These are phyloP conservation scores for Pterocles gutturalis DNA, from an alignment of 2,113 vertebrate species.

Conservation along the genomic window DNA sequence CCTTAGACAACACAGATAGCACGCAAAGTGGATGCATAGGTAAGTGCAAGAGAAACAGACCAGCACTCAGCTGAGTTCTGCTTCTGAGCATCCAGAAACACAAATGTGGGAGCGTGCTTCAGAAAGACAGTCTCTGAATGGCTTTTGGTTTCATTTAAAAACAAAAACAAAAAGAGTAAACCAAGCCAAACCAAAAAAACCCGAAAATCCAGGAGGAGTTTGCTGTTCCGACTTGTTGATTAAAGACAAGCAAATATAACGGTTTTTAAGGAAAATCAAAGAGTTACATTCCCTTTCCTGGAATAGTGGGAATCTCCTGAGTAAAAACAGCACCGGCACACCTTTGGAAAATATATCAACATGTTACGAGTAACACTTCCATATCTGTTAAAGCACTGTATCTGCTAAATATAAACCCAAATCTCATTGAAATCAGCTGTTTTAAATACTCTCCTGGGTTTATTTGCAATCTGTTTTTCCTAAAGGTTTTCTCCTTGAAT, in stretches of 20 bases:
- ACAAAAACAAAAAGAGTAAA: too few relatives aligned
- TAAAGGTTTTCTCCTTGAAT: background rate
- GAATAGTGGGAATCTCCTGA: background rate
- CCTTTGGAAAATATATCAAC: rapidly evolving
- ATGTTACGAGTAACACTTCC: background rate
- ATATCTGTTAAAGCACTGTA: background rate
- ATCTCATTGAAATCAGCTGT: background rate
- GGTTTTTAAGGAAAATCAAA: background rate
- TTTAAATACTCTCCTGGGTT: background rate
- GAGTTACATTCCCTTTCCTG: background rate
- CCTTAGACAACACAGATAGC: background rate
- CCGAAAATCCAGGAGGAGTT: background rate
- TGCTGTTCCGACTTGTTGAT: background rate
- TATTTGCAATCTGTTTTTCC: background rate
- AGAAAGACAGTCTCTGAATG: background rate
- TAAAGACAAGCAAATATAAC: background rate
- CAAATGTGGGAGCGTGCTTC: background rate
- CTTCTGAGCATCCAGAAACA: background rate
- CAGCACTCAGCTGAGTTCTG: background rate
- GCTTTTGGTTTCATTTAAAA: rapidly evolving
- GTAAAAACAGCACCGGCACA: background rate
- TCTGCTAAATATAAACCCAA: background rate
- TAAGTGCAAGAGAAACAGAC: background rate
- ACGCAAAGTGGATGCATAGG: background rate
- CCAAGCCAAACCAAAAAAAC: background rate